Evolutionary conservation across 2,797 vertebrate genomes (phyloP), one percentile per base, ranked within the genome.

Genomic region (Momotus momota): DNA sequence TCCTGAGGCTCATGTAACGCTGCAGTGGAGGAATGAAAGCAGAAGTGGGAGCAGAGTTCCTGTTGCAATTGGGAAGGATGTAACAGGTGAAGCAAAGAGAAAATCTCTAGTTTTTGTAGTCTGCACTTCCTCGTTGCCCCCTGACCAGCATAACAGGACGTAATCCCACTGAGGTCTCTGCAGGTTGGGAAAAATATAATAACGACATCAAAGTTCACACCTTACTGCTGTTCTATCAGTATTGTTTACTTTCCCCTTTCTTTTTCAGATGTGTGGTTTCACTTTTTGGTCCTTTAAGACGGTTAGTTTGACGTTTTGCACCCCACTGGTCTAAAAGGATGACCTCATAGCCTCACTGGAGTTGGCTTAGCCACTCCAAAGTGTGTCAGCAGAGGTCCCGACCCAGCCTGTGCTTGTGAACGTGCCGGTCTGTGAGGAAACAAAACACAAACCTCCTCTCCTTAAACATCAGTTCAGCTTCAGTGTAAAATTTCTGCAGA

Each of bases 41-140:
- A 93, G 87, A 88, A 92, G 64, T 81, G 64, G 92, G 83, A 64
- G 64, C 54, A 74, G 66, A 66, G 62, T 94, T 97, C 51, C 41
- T 89, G 57, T 87, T 82, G 78, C 54, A 70, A 1, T 79, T 88
- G 88, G 81, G 87, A 92, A 55, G 57, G 84, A 93, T 49, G 31
- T 71, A 69, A 73, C 72, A 94, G 90, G 90, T 81, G 94, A 90
- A 88, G 12, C 48, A 80, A 75, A 92, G 61, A 92, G 54, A 77
- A 86, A 67, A 69, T 78, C 67, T 80, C 33, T 46, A 4, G 21
- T 65, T 16, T 90, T 93, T 93, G 27, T 74, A 57, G 65, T 77
- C 23, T 41, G 23, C 41, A 1, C 86, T 88, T 96, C 90, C 31
- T 58, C 71, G 91, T 77, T 61, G n/a, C 60, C 45, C 27, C 43